A percentile compares a stretch with the other conserved stretches of the same genome.
Conservation (phyloP, 30 jellyfish, hydroid and myxozoan genomes). For the Aurelia aurita region DNA sequence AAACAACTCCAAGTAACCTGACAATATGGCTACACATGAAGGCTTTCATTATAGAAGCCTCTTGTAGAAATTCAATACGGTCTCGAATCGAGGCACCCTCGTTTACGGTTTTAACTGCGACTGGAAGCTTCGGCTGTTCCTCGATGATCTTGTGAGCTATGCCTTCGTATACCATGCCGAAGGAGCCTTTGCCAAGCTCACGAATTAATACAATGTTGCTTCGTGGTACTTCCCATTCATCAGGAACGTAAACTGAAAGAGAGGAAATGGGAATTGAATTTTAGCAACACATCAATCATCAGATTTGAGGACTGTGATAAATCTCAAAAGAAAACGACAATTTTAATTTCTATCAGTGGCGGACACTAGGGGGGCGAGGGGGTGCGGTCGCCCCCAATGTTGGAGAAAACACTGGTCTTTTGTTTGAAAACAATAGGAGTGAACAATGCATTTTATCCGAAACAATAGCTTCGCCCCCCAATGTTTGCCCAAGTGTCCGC, state of each 20-base stretch:
- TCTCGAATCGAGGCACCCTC: conserved; percentile 94
- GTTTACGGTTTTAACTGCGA: conserved; percentile 96
- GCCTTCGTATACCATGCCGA: conserved; percentile 98
- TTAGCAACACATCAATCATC: no score
- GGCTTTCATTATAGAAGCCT: conserved; percentile 98
- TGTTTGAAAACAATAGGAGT: no score
- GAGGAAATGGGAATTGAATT: no score
- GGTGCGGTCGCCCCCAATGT: no score
- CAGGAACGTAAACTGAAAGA: conserved; percentile 87
- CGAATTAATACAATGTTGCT: conserved; percentile 85
- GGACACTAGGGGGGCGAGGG: no score
- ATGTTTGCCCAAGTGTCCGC: no score
- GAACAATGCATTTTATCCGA: no score
- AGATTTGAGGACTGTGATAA: no score
- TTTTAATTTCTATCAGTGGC: no score
- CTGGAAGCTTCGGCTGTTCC: conserved; percentile 75
- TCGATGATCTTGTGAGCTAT: conserved; percentile 84
- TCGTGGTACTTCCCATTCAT: conserved; percentile 98
- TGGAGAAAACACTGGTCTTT: no score
- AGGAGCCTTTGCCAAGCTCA: conserved; percentile 98
- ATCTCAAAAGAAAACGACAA: no score
- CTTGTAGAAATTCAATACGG: conserved; percentile 92
- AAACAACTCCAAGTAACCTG: conserved; percentile 88
- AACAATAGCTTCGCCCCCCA: no score
- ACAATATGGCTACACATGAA: conserved; percentile 92